Evolutionary conservation across 2,797 vertebrate species (phyloP).

Genomic region (Sebastolobus altivelis): DNA sequence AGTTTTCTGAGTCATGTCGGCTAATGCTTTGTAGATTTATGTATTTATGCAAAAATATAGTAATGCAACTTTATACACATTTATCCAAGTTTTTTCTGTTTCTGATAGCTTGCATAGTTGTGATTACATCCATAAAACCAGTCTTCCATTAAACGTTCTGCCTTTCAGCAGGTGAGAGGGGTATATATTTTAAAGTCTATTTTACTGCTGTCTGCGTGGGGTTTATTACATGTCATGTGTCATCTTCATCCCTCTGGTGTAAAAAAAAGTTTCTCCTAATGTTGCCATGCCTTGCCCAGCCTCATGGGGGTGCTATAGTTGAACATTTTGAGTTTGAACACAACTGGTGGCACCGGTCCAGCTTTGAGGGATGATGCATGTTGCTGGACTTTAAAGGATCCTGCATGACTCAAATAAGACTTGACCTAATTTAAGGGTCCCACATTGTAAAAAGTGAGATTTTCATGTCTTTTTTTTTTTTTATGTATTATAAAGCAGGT

Average conservation of each 20-base stretch:
- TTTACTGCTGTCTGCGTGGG: too few species aligned
- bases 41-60: neutral
- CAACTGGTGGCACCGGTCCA: neutral
- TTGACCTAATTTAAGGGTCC: neutral
- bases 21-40: constrained; percentile 9
- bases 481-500: too few species aligned
- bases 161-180: neutral
- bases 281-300: constrained; percentile 7
- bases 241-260: neutral
- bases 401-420: neutral
- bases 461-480: too few species aligned
- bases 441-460: too few species aligned
- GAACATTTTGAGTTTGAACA: constrained; percentile 7
- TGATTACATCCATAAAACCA: neutral
- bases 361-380: neutral
- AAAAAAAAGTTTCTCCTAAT: neutral
- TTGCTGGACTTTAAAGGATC: neutral
- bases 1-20: constrained; percentile 1
- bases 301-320: constrained; percentile 32
- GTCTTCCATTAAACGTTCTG: neutral
- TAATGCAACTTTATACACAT: too few species aligned
- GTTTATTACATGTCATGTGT: neutral
- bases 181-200: neutral
- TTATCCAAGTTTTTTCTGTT: neutral
- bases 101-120: neutral